Evolutionary conservation across 2,888 invertebrate species (phyloP), one percentile per base, ranked within the genome.

Genomic region (Atethmia centrago): DNA sequence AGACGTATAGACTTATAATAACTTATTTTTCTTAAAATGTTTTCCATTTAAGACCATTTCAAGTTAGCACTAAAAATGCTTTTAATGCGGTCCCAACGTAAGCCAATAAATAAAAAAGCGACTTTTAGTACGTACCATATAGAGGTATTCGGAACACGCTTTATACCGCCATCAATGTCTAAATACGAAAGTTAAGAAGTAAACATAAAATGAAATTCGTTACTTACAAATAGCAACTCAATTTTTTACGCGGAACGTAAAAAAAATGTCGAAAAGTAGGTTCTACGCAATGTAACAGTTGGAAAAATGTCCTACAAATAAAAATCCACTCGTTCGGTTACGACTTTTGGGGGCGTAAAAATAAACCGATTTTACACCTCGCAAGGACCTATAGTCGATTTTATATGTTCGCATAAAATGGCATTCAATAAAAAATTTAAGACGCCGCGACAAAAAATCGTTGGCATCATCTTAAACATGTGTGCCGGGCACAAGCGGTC

Each of bases 361-460:
- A 94, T 94, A 93, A 93, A 93, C 92, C 91, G 91, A 94, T 94
- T 95, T 94, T 92, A 94, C 95, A 95, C 94, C 93, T 95, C 92
- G 86, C 92, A 90, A 92, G 91, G 88, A 91, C 90, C 91, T 88
- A 90, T 90, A 92, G 89, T 88, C 89, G 90, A 92, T 94, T 94
- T 95, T 95, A 94, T 95, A 92, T 88, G 90, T 84, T 83, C 84
- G 82, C 93, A 90, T 95, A 95, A 95, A 93, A 88, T 81, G 89
- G 88, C 86, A 90, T 92, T 91, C 94, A 93, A 95, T 95, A 95
- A 95, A 87, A 94, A 93, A 86, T 93, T 95, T 94, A 94, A 95
- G 92, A 89, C 90, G 85, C 85, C 90, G 84, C 89, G 90, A 90
- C 89, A 90, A 89, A 89, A 90, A 91, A 89, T 90, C 89, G 90